Percentiles rank a stretch among this genome's conserved stretches.
These are phyloP conservation scores for Drosophila meridiana DNA, from an alignment of 2,888 invertebrate species.

Conservation along the genomic window DNA sequence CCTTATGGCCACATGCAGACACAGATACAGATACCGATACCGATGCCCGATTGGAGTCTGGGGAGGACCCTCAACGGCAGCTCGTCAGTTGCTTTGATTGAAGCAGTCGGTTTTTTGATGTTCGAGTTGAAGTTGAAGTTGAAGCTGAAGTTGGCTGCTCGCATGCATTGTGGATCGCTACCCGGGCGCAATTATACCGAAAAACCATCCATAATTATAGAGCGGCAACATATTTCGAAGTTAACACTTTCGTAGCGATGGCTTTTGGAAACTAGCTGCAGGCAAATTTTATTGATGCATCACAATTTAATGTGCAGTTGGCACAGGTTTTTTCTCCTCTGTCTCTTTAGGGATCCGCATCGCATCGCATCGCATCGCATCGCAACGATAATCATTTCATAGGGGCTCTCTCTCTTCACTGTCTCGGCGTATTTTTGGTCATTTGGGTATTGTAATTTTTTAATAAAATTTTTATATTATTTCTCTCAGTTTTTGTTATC, in stretches of 20 bases:
- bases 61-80: conserved; percentile 63
- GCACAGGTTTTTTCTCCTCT: conserved; percentile 43
- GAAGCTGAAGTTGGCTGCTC: conserved; percentile 34
- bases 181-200: conserved; percentile 82
- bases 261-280: conserved; percentile 79
- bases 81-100: conserved; percentile 77
- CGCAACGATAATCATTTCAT: conserved; percentile 65
- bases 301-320: conserved; percentile 78
- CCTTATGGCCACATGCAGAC: conserved; percentile 22
- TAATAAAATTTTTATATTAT: conserved; percentile 69
- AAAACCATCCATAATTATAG: conserved; percentile 84
- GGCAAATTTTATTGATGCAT: conserved; percentile 82
- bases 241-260: conserved; percentile 85
- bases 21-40: conserved; percentile 36
- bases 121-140: conserved; percentile 8
- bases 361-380: conserved; percentile 5
- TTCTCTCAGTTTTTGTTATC: conserved; percentile 25
- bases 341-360: conserved; percentile 29
- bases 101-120: conserved; percentile 53
- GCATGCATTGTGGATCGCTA: conserved; percentile 18
- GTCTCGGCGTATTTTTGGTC: conserved; percentile 18
- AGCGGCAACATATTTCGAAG: conserved; percentile 84
- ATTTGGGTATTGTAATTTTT: conserved; percentile 71
- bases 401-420: conserved; percentile 24
- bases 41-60: conserved; percentile 41